Evolutionary conservation across 2,888 invertebrate genomes (phyloP), one percentile per base, ranked within the genome.

Genomic region (Callimorpha dominula): DNA sequence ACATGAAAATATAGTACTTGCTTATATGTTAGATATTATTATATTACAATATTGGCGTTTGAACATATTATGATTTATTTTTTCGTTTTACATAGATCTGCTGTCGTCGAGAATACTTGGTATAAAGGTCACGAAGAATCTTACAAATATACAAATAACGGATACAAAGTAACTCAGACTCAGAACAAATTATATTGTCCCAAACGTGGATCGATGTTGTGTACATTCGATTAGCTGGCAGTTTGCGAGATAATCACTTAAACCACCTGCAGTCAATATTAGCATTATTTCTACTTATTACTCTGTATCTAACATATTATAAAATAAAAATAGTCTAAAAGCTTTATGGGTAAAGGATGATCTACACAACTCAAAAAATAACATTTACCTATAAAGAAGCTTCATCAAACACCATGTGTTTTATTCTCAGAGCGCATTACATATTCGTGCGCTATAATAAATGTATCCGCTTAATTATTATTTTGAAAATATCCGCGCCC

Each of bases 401-500:
- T 76, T 73, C 79, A 76, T 76, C 71, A 77, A 88, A 73, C 91
- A 91, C 82, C 90, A 90, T 90, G 89, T 92, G 82, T 77, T 65
- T 31, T 66, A 67, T 90, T 90, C 90, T 87, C 83, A 72, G 77
- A 81, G 79, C 89, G 82, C 90, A 93, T 94, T 92, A 93, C 89
- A 91, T 92, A 94, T 93, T 93, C 93, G 88, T 87, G 84, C 79
- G 70, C 85, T 88, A 93, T 95, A 95, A 95, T 92, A 94, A 94
- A 95, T 95, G 95, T 94, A 94, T 95, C 95, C 95, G 93, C 88
- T 94, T 95, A 95, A 95, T 95, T 94, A 95, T 95, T 95, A 95
- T 95, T 95, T 95, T 92, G 94, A 94, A 94, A 92, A 93, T 94
- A 94, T 94, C 94, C 93, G 93, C 90, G 95, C 95, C 95, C 88